Evolutionary conservation across 2,113 vertebrate species (phyloP).

Genomic region (Heteronetta atricapilla): DNA sequence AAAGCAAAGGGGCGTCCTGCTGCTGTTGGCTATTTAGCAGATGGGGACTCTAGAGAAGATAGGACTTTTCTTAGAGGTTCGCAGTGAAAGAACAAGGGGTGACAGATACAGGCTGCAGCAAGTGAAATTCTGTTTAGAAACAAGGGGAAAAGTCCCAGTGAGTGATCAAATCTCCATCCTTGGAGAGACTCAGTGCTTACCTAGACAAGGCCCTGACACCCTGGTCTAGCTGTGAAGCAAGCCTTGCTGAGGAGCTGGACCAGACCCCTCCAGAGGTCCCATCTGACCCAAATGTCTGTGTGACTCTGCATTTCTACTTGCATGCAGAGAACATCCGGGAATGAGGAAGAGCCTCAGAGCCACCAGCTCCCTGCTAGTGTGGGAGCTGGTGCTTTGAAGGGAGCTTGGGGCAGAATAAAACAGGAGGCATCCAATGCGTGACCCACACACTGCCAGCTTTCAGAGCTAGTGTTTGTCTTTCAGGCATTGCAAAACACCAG

Average conservation of each 20-base stretch:
- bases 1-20: not conserved
- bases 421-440: not conserved
- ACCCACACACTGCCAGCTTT: not conserved
- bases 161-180: not conserved
- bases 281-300: not conserved
- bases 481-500: not conserved
- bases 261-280: not conserved
- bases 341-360: not conserved
- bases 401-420: not conserved
- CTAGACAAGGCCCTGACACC: not conserved
- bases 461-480: not conserved
- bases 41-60: not conserved
- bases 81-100: not conserved
- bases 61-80: not conserved
- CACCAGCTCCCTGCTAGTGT: not conserved
- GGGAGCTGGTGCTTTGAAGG: not conserved
- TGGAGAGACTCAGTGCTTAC: not conserved
- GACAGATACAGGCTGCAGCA: not conserved
- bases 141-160: not conserved
- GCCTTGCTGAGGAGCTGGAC: not conserved
- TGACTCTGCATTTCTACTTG: not conserved
- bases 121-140: not conserved
- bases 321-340: not conserved
- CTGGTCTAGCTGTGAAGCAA: not conserved
- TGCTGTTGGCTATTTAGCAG: not conserved